Evolutionary conservation across 2,113 vertebrate genomes (phyloP).

Genomic region (Zosterops lateralis): DNA sequence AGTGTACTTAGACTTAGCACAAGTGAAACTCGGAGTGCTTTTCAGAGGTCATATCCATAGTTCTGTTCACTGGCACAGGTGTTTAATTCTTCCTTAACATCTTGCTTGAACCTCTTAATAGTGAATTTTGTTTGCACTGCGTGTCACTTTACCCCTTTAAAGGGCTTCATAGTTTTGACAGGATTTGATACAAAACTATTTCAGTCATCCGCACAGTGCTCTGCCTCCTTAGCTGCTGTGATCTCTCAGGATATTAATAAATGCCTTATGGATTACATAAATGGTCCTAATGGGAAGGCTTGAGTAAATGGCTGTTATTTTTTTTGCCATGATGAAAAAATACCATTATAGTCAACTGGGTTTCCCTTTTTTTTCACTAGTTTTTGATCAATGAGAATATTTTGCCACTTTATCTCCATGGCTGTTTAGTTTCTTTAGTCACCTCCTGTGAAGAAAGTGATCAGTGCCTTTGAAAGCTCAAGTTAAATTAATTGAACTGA

Average conservation of each 20-base stretch:
- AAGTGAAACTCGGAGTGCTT: not conserved
- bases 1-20: not conserved
- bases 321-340: not conserved
- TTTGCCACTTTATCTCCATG: not conserved
- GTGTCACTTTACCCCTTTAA: not conserved
- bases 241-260: not conserved
- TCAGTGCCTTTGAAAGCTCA: not conserved
- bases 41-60: not conserved
- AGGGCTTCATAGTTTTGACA: not conserved
- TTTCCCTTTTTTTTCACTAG: not conserved
- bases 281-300: not conserved
- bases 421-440: not conserved
- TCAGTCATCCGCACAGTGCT: not conserved
- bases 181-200: not conserved
- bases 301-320: not conserved
- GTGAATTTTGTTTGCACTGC: not conserved
- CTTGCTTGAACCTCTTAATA: not conserved
- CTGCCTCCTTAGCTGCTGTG: not conserved
- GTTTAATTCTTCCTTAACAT: not conserved
- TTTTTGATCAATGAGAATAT: conserved; percentile 11
- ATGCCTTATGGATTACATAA: not conserved
- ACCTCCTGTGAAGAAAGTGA: not conserved
- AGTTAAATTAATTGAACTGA: not conserved
- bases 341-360: not conserved
- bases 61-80: not conserved